Base-by-base conservation (phyloP, 2,113 vertebrate species). In the Melanerpes formicivorus region DNA sequence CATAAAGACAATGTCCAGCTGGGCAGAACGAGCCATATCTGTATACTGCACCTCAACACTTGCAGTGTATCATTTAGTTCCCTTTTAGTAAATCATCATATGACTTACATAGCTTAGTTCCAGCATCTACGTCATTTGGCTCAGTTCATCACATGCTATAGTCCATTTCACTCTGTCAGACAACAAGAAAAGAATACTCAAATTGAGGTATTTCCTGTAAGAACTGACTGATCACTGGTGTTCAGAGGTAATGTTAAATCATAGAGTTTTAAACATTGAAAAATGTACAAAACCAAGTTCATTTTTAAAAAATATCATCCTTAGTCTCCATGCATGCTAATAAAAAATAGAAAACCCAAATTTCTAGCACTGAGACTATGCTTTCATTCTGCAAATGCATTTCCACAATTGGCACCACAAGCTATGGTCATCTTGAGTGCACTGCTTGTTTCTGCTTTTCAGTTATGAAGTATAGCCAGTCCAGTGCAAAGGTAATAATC, bases 121-220 rank as follows among this genome's bases (percentile, higher is more conserved):
- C 75, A 88, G 75, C 7, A 19, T 44, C 69, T 66, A 40, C 63
- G 74, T 80, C 72, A 76, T 75, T 80, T 80, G 81, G 91, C 95
- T 93, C 87, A 79, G 67, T 87, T 88, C 37, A 70, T 84, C 89
- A 90, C 86, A 78, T 11, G 6, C 80, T 87, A 58, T 14, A 78
- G 70, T 71, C 81, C 90, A 52, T 76, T 80, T 82, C 50, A 78
- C 93, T 76, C 79, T 84, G 80, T 84, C 70, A 55, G 60, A 93
- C 86, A 94, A 76, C 66, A 78, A 84, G 73, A 94, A 83, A 92
- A 94, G 86, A 90, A 94, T 66, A 90, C 77, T 96, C 52, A 12
- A 88, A 93, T 91, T 96, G 96, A 97, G 96, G 96, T 97, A 97
- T 96, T 96, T 96, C 86, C 90, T 96, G 96, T 65, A 95, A 91